These are phyloP conservation scores for Hydractinia echinata DNA, from an alignment of 30 jellyfish, hydroid and myxozoan genomes.

Conservation along the genomic window DNA sequence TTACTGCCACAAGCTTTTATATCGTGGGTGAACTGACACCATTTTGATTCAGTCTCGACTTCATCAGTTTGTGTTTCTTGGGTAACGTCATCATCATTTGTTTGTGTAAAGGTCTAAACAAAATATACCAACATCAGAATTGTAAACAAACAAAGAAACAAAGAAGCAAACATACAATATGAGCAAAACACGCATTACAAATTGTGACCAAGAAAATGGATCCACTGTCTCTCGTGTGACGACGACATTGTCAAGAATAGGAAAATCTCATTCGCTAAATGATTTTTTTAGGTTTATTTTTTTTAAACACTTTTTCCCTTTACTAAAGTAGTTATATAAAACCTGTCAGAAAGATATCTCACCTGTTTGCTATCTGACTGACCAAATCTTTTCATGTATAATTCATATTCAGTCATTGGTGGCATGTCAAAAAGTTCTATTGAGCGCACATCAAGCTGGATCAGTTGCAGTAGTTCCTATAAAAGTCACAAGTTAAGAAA, in stretches of 20 bases:
- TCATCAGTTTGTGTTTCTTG: constrained; percentile 87
- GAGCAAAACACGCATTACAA: too few relatives aligned
- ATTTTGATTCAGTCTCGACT: constrained; percentile 70
- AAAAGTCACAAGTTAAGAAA: background rate
- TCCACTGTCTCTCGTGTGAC: too few relatives aligned
- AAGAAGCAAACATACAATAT: too few relatives aligned
- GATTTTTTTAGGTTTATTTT: background rate
- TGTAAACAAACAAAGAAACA: too few relatives aligned
- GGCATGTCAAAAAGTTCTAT: constrained; percentile 74
- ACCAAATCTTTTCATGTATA: constrained; percentile 90
- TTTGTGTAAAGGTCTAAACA: constrained; percentile 63
- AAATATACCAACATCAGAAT: too few relatives aligned
- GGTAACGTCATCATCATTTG: constrained; percentile 65
- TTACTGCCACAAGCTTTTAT: constrained; percentile 84
- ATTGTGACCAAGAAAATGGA: too few relatives aligned
- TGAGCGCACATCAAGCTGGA: constrained; percentile 85
- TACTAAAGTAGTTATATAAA: too few relatives aligned
- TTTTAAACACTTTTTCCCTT: too few relatives aligned
- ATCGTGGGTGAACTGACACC: constrained; percentile 91
- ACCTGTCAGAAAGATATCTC: background rate
- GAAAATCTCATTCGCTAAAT: background rate
- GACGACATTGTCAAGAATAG: background rate
- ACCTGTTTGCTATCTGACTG: constrained; percentile 70
- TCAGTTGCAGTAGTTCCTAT: constrained; percentile 67
- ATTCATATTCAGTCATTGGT: constrained; percentile 81